Evolutionary conservation across 2,797 vertebrate genomes (phyloP).

Genomic region (Acanthiza pusilla): DNA sequence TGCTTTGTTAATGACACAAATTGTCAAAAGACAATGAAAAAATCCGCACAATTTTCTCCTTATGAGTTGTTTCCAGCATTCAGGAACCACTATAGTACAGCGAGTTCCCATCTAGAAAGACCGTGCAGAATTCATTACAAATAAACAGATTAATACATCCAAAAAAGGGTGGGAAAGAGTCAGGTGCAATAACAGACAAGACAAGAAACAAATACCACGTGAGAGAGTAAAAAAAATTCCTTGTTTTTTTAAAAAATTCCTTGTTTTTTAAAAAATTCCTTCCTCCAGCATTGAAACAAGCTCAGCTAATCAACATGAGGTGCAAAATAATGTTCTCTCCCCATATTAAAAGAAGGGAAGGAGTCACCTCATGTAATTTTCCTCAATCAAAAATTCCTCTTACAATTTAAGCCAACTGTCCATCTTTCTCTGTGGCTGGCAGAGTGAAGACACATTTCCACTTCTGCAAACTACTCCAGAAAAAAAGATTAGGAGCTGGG

Average conservation of each 20-base stretch:
- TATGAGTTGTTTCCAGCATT: neutral
- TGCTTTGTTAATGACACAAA: neutral
- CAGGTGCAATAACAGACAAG: neutral
- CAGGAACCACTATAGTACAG: neutral
- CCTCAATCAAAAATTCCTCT: neutral
- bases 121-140: neutral
- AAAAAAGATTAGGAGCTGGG: neutral
- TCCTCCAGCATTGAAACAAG: neutral
- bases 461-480: neutral
- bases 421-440: neutral
- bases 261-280: neutral
- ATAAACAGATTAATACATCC: neutral
- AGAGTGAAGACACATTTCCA: neutral
- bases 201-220: fast-evolving
- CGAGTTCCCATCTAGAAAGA: neutral
- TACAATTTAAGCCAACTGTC: neutral
- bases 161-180: neutral
- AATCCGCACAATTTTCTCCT: neutral
- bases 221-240: neutral
- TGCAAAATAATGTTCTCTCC: neutral
- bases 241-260: neutral
- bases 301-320: neutral
- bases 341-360: neutral
- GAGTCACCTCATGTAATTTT: neutral
- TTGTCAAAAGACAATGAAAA: neutral